Base-by-base conservation (phyloP, 2,888 invertebrate genomes). In the Amiota minor region DNA sequence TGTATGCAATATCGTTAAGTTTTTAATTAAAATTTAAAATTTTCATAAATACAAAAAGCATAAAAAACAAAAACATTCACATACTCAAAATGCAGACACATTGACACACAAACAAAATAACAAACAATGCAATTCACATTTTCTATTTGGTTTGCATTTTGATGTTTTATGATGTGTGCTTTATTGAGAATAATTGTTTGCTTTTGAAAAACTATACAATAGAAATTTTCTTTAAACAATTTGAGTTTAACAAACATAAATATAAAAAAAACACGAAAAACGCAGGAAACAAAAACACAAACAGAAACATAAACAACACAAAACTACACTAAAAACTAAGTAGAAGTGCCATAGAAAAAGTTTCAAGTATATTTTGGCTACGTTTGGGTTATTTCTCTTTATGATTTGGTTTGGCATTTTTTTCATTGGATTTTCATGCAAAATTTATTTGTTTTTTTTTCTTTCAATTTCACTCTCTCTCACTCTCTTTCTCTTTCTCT, bases 391-490 rank as follows among this genome's bases (percentile, higher is more conserved):
- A 3, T 35, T 35, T 35, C 6, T 35, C 35, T 35, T 35, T 35
- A 4, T 35, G 35, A 6, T 35, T 6, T 35, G 35, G 35, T 35
- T 35, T 35, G 35, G 35, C 2, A 35, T 35, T n/a, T n/a, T 35
- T 35, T 35, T 0, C 35, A 6, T 35, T 35, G 35, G 35, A 6
- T 35, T 1, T 35, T 35, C 35, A 6, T 35, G 35, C 35, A 35
- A 4, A 4, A 35, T 35, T 35, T 35, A 35, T 35, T 35, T 35
- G 35, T 4, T 35, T 35, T 2, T 35, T 2, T 2, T 8, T 35
- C 35, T 35, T 35, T 35, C 35, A 23, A 23, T 46, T 45, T 69
- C 47, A 46, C 73, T 70, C 77, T 77, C 35, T 78, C 75, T 35
- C 35, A 6, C 6, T 35, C 35, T 35, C 35, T 35, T 6, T 35